Base-by-base conservation (phyloP, 2,888 invertebrate species). In the Habroteleia sp. region DNA sequence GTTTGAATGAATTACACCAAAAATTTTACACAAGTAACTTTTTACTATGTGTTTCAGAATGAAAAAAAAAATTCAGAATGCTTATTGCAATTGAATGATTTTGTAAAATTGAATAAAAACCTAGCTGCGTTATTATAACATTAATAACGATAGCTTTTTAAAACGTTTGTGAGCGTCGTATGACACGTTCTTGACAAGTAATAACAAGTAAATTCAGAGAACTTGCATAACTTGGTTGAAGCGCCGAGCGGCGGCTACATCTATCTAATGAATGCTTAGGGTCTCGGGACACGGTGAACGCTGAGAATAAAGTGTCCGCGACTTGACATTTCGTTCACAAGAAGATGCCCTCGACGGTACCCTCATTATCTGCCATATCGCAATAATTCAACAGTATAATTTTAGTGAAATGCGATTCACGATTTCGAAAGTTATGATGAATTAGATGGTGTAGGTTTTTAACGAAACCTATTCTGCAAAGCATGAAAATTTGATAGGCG, bases 321-420 rank as follows among this genome's bases (percentile, higher is more conserved):
- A 82, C 85, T 85, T 86, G 85, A 85, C 85, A 86, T 85, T 86
- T 86, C 76, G 84, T 80, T 83, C 79, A 78, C 76, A 80, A 82
- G 81, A 81, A 79, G 81, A 81, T 80, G 79, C 77, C 76, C 77
- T 78, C 71, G 27, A 31, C 42, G 50, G 68, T 68, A 68, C 66
- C 58, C 35, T 58, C 50, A 60, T 68, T 68, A 68, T 68, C 50
- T 35, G 58, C 27, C 39, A 31, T 39, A 58, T 58, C 58, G 42
- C 10, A 58, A 68, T 68, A 58, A 50, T 50, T 60, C 58, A 58
- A 60, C 58, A 20, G 48, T 35, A 60, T 50, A 58, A 68, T 68
- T 68, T 68, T 66, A 58, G 68, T 68, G 58, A 68, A 68, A 58
- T 68, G 68, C 23, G 33, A 68, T 56, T 58, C 68, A 68, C 68